Base-by-base conservation (phyloP, 2,113 vertebrate genomes). In the Hystrix cristata region DNA sequence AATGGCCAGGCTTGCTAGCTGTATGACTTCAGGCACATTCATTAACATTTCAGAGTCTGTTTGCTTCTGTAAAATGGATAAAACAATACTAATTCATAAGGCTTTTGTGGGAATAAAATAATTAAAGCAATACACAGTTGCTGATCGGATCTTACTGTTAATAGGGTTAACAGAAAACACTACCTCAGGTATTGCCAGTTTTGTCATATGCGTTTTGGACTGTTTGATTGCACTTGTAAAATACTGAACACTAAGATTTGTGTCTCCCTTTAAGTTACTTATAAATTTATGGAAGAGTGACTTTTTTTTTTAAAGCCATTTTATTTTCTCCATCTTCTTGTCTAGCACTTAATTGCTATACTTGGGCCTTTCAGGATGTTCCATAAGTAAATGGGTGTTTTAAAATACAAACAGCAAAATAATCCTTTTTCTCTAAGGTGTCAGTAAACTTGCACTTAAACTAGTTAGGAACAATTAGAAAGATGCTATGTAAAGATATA, bases 141-240 rank as follows among this genome's bases (percentile, higher is more conserved):
- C 59, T 60, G 69, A 59, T 92, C 87, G 86, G 83, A n/a, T 90
- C 11, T 91, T 83, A 67, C 12, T 85, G 46, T 92, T 87, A 48
- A 0, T 51, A 82, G 64, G 25, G 38, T 95, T 90, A 65, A 38
- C n/a, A 43, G 76, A 89, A 94, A 87, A 59, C 14, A 53, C 14
- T 88, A 31, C 43, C 57, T 94, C 59, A 85, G 12, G 69, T 74
- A 48, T 34, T 94, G 87, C 34, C 8, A 95, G 0, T 97, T 92
- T 90, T 87, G 19, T 92, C 29, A 27, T 4, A 72, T 51, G 48
- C 14, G 80, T 79, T 95, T 91, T 95, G 60, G n/a, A 27, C 38
- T 82, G 4, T 76, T 87, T 86, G 81, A 64, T 96, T 87, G 65
- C 18, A 81, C 82, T 78, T 93, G 27, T 11, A 95, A 62, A 90